phyloP scores from a whole-genome alignment of 2,797 vertebrate species.

The Discoglossus pictus region DNA sequence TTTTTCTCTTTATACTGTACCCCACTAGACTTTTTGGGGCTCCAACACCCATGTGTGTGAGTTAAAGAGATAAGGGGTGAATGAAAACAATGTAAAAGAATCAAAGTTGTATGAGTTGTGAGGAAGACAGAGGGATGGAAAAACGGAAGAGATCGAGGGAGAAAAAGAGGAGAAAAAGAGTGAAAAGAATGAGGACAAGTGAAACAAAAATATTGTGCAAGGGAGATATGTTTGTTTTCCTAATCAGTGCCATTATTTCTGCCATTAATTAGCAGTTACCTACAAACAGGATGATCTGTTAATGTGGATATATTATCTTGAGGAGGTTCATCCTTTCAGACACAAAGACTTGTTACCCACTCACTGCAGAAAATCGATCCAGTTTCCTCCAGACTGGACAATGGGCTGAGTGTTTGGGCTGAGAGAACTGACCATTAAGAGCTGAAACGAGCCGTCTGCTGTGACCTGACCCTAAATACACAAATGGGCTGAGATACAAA shows the following conservation, averaged over 20 bases:
- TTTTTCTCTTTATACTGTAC: no score
- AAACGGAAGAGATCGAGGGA: not conserved
- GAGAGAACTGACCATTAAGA: constrained; percentile 28
- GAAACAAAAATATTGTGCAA: no score
- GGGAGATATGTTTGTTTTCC: not conserved
- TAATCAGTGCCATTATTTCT: not conserved
- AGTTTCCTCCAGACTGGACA: not conserved
- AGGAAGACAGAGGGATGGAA: no score
- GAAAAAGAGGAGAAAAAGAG: not conserved
- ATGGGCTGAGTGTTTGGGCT: constrained; percentile 16
- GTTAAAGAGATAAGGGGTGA: no score
- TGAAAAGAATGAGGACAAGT: not conserved
- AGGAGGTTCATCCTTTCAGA: not conserved
- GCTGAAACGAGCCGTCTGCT: not conserved
- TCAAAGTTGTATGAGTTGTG: no score
- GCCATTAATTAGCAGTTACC: constrained; percentile 16
- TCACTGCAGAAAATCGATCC: constrained; percentile 21
- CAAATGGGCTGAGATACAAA: constrained; percentile 8
- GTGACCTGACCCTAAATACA: constrained; percentile 2
- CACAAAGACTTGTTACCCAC: constrained; percentile 16
- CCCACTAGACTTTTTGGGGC: no score
- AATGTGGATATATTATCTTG: not conserved
- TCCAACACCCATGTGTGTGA: no score
- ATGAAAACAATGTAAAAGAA: no score
- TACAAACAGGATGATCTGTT: not conserved